Evolutionary conservation across 1,140 invertebrate genomes (phyloP).

Genomic region (Metaphire vulgaris): DNA sequence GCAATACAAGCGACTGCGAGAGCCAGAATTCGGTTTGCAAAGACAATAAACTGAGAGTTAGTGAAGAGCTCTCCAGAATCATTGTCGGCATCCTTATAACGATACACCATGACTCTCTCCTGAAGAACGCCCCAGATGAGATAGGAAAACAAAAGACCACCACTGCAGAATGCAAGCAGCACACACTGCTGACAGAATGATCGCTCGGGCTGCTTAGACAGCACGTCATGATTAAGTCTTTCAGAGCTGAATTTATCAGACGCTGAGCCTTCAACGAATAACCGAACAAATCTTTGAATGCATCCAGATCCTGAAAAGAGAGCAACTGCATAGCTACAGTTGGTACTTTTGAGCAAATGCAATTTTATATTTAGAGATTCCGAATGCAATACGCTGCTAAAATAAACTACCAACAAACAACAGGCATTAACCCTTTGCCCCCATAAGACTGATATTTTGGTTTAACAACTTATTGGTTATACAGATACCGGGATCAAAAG

Average conservation of each 20-base stretch:
- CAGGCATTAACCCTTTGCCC: no score
- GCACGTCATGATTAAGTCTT: constrained; percentile 31
- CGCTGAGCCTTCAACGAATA: constrained; percentile 60
- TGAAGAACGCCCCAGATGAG: constrained; percentile 90
- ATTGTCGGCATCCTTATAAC: constrained; percentile 45
- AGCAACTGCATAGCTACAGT: neutral
- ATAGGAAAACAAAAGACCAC: constrained; percentile 81
- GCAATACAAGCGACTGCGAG: constrained; percentile 66
- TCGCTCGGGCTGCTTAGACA: constrained; percentile 29
- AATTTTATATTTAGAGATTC: neutral
- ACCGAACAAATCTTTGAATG: constrained; percentile 43
- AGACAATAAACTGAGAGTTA: constrained; percentile 91
- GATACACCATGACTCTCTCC: constrained; percentile 62
- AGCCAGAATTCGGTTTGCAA: constrained; percentile 82
- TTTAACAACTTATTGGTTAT: no score
- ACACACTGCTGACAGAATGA: constrained; percentile 27
- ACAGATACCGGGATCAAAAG: no score
- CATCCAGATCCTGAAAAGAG: constrained; percentile 38
- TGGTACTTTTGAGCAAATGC: neutral
- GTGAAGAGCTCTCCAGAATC: constrained; percentile 60
- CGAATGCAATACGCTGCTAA: no score
- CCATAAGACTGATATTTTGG: no score
- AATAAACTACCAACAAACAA: no score
- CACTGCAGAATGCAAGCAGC: constrained; percentile 68
- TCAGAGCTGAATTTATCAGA: constrained; percentile 41